Evolutionary conservation across 1,140 invertebrate species (phyloP), one percentile per base, ranked within the genome.

Genomic region (Euborellia annulipes): DNA sequence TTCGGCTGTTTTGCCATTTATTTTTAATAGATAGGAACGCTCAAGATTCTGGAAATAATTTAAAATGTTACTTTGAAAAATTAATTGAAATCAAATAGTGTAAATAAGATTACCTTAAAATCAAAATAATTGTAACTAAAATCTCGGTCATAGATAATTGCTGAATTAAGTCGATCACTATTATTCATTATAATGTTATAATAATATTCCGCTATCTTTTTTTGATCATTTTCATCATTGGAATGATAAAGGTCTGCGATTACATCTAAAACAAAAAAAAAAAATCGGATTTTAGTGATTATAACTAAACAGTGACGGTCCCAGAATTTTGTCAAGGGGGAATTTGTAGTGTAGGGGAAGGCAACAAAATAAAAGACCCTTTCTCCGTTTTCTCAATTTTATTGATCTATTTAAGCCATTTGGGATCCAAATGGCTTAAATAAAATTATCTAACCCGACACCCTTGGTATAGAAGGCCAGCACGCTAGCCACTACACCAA

Each of bases 91-190:
- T 6, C 4, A 27, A 27, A 38, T 38, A 38, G 18, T 7, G 18
- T 71, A 69, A 62, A 27, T 6, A 27, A 27, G 11, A 27, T 27
- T 27, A 27, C 23, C 23, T 78, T 80, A 54, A 83, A 82, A 13
- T 79, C 79, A 64, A 82, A 82, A 53, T 76, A 82, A 44, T 76
- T 76, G 64, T 78, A 83, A 32, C 57, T 66, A 55, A 73, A 82
- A 58, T 82, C 79, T 19, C 79, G 60, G 50, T 82, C 75, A 61
- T 79, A 78, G 38, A 81, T 72, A 42, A 83, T 76, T 2, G 74
- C 70, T 19, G 73, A 73, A 57, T 79, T 74, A 7, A 79, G 56
- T 40, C 58, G 56, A 37, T 76, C 71, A 39, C 68, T 64, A 66
- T 80, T 67, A 9, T 66, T 58, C 57, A 63, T 63, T 18, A 82